Evolutionary conservation across 2,888 invertebrate genomes (phyloP), one percentile per base, ranked within the genome.

Genomic region (Graphium colonna): DNA sequence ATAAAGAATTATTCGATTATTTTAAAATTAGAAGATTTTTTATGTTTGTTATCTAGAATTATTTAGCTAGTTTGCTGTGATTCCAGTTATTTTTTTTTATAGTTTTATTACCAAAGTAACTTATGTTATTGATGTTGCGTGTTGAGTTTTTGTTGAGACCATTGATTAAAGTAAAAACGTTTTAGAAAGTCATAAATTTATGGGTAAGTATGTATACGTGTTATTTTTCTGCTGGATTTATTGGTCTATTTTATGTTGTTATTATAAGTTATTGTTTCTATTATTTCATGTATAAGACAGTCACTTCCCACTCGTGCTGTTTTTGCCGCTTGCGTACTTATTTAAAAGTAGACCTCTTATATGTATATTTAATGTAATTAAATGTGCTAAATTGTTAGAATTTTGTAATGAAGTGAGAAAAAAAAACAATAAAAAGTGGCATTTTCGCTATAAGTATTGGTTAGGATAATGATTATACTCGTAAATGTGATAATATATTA

Each of bases 401-500:
- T 75, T 75, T 75, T 69, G 62, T 71, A 70, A 65, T 64, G 67
- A 70, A 70, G 55, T 42, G 17, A 63, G 41, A 57, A 65, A 68
- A 70, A 70, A 68, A 63, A 57, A 46, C 46, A 59, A 69, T 64
- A 73, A 79, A 78, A 80, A 79, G 69, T 60, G 66, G 68, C 73
- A 75, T 77, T 79, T 68, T 71, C 71, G 66, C 60, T 60, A 2
- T 75, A 69, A 69, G 63, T 74, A 74, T 77, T 69, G 65, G 63
- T 60, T 87, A 84, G 77, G 67, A 69, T 76, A 75, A 77, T 74
- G 59, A 66, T 78, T 75, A 82, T 85, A 85, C 86, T 84, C 83
- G 69, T 82, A 76, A 79, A 86, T 85, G 86, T 87, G 86, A 88
- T 85, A 82, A 72, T 81, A 77, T 71, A 71, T 75, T 73, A 68